Evolutionary conservation across 2,797 vertebrate genomes (phyloP).

Genomic region (Perodicticus potto): DNA sequence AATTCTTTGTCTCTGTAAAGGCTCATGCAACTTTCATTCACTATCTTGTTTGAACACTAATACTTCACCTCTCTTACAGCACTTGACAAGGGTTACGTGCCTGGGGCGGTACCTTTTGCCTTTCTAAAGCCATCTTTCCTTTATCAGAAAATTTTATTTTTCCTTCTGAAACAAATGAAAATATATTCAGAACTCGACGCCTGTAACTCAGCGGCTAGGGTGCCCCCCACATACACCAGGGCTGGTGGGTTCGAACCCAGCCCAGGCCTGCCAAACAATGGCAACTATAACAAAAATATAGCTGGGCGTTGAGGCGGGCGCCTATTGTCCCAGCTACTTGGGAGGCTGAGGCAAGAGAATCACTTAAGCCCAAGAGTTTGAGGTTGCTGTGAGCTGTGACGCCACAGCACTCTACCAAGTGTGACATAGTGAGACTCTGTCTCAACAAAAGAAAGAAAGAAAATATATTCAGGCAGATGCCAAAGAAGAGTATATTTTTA

Average conservation of each 20-base stretch:
- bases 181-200: not conserved
- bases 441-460: not conserved
- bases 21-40: not conserved
- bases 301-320: too few species aligned
- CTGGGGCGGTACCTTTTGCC: not conserved
- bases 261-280: too few species aligned
- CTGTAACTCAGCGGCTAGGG: too few species aligned
- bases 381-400: too few species aligned
- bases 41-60: not conserved
- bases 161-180: not conserved
- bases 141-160: not conserved
- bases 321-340: too few species aligned
- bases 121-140: not conserved
- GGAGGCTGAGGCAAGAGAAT: too few species aligned
- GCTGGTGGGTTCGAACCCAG: too few species aligned
- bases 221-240: too few species aligned
- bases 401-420: too few species aligned
- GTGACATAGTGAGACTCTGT: too few species aligned
- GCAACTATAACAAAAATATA: too few species aligned
- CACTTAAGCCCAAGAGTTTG: too few species aligned
- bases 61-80: not conserved
- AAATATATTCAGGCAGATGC: constrained; percentile 2
- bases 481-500: not conserved
- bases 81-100: not conserved
- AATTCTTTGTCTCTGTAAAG: not conserved